Evolutionary conservation across 2,888 invertebrate species (phyloP).

Genomic region (Euplagia quadripunctaria): DNA sequence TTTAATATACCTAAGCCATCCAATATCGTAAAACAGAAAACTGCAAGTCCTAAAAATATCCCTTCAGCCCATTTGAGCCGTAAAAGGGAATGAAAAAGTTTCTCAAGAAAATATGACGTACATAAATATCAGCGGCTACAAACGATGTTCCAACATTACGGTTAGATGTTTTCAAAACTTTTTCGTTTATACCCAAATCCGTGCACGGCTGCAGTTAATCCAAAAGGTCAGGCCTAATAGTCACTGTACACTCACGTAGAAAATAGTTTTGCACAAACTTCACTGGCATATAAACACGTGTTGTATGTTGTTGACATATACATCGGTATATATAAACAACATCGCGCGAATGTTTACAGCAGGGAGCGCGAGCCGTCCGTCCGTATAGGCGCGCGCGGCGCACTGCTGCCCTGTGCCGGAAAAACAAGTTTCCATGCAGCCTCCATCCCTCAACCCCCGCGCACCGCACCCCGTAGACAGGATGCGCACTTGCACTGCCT

Average conservation of each 20-base stretch:
- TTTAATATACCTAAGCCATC: conserved; percentile 47
- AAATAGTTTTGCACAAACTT: conserved; percentile 31
- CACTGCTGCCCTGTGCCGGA: conserved; percentile 77
- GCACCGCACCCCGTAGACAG: conserved; percentile 40
- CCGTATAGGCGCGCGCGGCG: conserved; percentile 68
- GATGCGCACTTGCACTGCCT: conserved; percentile 81
- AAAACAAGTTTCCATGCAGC: conserved; percentile 78
- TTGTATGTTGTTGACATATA: conserved; percentile 44
- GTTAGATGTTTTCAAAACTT: conserved; percentile 65
- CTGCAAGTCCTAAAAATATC: conserved; percentile 69
- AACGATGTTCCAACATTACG: conserved; percentile 73
- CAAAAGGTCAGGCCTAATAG: conserved; percentile 20
- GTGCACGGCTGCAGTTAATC: conserved; percentile 45
- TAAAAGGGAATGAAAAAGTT: conserved; percentile 75
- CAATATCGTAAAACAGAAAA: conserved; percentile 76
- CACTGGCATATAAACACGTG: conserved; percentile 29
- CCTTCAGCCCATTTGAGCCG: conserved; percentile 71
- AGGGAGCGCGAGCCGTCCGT: conserved; percentile 55
- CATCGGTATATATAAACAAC: conserved; percentile 47
- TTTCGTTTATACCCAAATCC: conserved; percentile 59
- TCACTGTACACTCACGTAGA: conserved; percentile 34
- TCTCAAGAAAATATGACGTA: conserved; percentile 76
- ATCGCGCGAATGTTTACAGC: conserved; percentile 36
- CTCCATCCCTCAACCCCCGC: conserved; percentile 71
- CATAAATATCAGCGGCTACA: conserved; percentile 76